These are phyloP conservation scores for Ophiodon elongatus DNA, from an alignment of 2,113 vertebrate species.

Conservation along the genomic window DNA sequence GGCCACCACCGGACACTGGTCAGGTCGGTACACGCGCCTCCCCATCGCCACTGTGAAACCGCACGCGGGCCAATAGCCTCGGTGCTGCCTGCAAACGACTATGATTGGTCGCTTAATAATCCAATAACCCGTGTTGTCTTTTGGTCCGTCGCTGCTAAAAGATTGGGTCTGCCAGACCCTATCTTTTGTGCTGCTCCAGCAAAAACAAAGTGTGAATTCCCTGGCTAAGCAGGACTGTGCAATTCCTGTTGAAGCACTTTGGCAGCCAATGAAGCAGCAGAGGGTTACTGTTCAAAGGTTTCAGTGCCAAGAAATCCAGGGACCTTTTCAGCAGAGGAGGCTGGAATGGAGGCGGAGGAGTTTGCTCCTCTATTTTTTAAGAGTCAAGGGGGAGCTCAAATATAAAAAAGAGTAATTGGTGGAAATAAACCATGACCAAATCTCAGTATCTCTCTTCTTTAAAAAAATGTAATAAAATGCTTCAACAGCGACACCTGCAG, in stretches of 20 bases:
- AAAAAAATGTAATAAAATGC: not conserved
- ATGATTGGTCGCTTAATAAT: constrained; percentile 33
- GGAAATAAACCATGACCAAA: not conserved
- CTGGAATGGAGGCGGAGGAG: not conserved
- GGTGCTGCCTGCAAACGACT: not conserved
- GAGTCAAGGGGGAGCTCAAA: not conserved
- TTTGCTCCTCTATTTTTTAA: not conserved
- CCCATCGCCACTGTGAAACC: not conserved
- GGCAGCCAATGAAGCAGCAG: constrained; percentile 48
- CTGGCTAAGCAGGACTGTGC: constrained; percentile 52
- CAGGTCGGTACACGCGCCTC: constrained; percentile 84
- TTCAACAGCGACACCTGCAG: not conserved
- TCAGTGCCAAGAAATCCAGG: constrained; percentile 45
- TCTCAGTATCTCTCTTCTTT: not conserved
- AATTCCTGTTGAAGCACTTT: constrained; percentile 61
- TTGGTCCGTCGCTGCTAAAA: constrained; percentile 10
- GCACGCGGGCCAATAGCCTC: not conserved
- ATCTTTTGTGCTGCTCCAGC: constrained; percentile 56
- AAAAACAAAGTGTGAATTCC: constrained; percentile 56
- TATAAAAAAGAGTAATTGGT: not conserved
- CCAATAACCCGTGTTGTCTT: not conserved
- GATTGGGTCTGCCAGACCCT: constrained; percentile 7
- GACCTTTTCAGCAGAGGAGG: constrained; percentile 35
- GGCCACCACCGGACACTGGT: constrained; percentile 94
- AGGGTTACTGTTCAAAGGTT: constrained; percentile 46